Evolutionary conservation across 2,888 invertebrate species (phyloP).

Genomic region (Orchesella flavescens): DNA sequence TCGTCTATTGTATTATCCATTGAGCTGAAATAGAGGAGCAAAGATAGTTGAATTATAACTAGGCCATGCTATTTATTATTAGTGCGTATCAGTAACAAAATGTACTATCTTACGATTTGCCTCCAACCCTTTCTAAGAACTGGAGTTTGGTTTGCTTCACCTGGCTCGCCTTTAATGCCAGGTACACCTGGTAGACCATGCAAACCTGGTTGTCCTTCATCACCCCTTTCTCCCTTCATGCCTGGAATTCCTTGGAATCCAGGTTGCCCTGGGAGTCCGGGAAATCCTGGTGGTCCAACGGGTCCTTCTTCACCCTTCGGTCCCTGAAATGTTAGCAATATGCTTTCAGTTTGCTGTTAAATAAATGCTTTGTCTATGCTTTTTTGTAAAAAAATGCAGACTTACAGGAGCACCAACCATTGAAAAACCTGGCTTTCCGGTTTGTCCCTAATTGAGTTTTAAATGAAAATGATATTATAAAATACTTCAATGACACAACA

Average conservation of each 20-base stretch:
- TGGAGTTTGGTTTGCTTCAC: background rate
- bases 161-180: conserved; percentile 34
- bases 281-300: background rate
- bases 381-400: too few relatives aligned
- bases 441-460: conserved; percentile 14
- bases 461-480: background rate
- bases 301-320: background rate
- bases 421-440: conserved; percentile 37
- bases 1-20: conserved; percentile 16
- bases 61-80: too few relatives aligned
- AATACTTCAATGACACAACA: background rate
- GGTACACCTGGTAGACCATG: conserved; percentile 39
- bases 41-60: background rate
- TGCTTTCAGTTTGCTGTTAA: background rate
- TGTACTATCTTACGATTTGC: conserved; percentile 16
- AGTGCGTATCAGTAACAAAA: too few relatives aligned
- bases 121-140: conserved; percentile 27
- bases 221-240: conserved; percentile 27
- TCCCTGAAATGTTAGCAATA: background rate
- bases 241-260: conserved; percentile 9
- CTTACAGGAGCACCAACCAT: conserved; percentile 42
- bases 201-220: conserved; percentile 24
- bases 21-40: conserved; percentile 14
- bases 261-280: conserved; percentile 10
- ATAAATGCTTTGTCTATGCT: too few relatives aligned